Evolutionary conservation across 2,888 invertebrate genomes (phyloP).

Genomic region (Mamestra brassicae): DNA sequence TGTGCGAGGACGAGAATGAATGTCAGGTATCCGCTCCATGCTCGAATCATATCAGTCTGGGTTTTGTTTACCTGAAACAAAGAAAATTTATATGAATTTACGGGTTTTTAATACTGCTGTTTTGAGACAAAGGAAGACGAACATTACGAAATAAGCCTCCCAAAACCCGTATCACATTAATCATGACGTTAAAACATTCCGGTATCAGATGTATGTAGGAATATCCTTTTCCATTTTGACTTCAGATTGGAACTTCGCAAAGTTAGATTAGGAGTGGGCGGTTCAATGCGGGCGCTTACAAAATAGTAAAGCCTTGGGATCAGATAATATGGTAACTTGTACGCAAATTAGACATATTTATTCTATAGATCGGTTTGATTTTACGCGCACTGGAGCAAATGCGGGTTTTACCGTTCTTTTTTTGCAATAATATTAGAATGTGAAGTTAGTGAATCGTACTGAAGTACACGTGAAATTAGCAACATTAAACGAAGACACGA

Average conservation of each 20-base stretch:
- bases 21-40: conserved; percentile 79
- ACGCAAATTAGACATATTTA: conserved; percentile 59
- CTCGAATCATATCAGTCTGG: conserved; percentile 74
- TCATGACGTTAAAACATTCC: conserved; percentile 52
- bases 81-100: conserved; percentile 30
- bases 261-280: conserved; percentile 61
- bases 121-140: conserved; percentile 6
- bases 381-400: conserved; percentile 29
- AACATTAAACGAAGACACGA: too few relatives aligned
- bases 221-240: conserved; percentile 58
- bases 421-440: neutral
- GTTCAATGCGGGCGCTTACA: conserved; percentile 62
- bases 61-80: conserved; percentile 81
- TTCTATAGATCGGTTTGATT: conserved; percentile 39
- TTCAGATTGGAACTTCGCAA: conserved; percentile 58
- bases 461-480: neutral
- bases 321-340: conserved; percentile 58
- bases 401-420: conserved; percentile 25
- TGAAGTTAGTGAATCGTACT: neutral
- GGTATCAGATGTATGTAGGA: conserved; percentile 59
- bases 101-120: neutral
- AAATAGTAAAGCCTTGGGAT: conserved; percentile 52
- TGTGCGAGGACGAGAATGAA: conserved; percentile 77
- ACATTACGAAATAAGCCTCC: conserved; percentile 23
- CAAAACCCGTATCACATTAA: conserved; percentile 60